Conservation (phyloP, 2,113 vertebrate genomes). For the Tretioscincus oriximinensis region DNA sequence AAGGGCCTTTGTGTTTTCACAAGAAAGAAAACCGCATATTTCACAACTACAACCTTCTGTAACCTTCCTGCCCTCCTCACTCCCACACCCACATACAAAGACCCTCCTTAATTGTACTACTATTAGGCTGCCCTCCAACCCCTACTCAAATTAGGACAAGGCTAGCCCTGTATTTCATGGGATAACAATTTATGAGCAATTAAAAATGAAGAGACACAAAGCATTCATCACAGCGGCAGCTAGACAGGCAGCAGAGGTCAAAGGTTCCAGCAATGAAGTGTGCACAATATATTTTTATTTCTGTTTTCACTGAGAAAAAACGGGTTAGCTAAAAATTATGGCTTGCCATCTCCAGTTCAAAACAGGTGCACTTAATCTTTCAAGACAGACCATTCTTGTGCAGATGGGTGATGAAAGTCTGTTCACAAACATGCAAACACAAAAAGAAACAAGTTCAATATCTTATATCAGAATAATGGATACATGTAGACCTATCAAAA, state of each 20-base stretch:
- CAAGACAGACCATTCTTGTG: constrained; percentile 76
- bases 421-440: constrained; percentile 24
- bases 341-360: constrained; percentile 81
- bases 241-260: constrained; percentile 82
- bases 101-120: constrained; percentile 84
- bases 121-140: constrained; percentile 88
- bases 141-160: constrained; percentile 88
- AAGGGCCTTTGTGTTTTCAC: constrained; percentile 71
- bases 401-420: constrained; percentile 75
- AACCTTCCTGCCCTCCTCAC: constrained; percentile 71
- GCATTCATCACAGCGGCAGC: constrained; percentile 91
- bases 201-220: constrained; percentile 91
- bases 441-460: constrained; percentile 28
- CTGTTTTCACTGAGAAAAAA: constrained; percentile 96
- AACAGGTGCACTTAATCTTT: constrained; percentile 82
- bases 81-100: constrained; percentile 77
- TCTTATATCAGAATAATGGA: constrained; percentile 33
- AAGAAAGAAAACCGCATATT: constrained; percentile 69
- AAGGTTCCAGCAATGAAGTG: constrained; percentile 89
- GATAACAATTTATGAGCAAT: constrained; percentile 99
- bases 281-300: constrained; percentile 99
- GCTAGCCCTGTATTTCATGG: constrained; percentile 91
- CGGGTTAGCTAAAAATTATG: constrained; percentile 94
- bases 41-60: constrained; percentile 71
- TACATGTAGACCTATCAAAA: too few species aligned